A percentile compares a stretch with the other conserved stretches of the same genome.
Conservation (phyloP, 2,797 vertebrate species). For the Gouania willdenowi region DNA sequence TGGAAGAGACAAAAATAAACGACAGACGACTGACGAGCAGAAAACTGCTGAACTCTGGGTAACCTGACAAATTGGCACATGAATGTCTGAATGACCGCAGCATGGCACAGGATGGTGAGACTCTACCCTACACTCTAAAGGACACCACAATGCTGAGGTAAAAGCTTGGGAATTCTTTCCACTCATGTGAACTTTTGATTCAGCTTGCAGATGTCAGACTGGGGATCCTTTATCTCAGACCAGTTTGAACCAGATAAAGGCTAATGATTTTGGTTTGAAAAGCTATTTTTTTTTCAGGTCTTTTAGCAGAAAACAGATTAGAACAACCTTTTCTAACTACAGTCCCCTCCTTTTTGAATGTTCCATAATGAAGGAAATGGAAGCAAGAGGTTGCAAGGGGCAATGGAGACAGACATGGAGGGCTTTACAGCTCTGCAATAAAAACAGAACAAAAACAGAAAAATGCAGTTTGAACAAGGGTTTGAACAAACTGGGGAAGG, state of each 20-base stretch:
- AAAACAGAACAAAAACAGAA: constrained; percentile 69
- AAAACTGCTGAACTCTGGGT: constrained; percentile 60
- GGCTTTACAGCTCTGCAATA: constrained; percentile 69
- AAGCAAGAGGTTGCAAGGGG: constrained; percentile 57
- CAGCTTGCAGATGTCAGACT: constrained; percentile 9
- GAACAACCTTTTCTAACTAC: constrained; percentile 24
- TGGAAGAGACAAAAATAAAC: constrained; percentile 1
- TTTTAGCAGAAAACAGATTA: constrained; percentile 49
- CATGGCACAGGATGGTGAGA: constrained; percentile 35
- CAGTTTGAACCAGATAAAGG: constrained; percentile 44
- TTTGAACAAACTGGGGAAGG: constrained; percentile 46
- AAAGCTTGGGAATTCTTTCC: no score
- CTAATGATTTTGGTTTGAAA: background rate
- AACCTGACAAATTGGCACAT: constrained; percentile 48
- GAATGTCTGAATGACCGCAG: constrained; percentile 15
- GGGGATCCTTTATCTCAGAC: constrained; percentile 24
- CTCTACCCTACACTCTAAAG: no score
- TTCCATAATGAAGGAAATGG: constrained; percentile 44
- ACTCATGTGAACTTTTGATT: no score
- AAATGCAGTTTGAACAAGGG: constrained; percentile 61
- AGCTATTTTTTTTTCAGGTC: no score
- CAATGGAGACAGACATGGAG: constrained; percentile 56
- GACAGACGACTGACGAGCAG: constrained; percentile 2
- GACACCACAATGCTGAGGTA: no score
- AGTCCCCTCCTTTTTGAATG: constrained; percentile 16